Base-by-base conservation (phyloP, 2,797 vertebrate genomes). In the Galago senegalensis region DNA sequence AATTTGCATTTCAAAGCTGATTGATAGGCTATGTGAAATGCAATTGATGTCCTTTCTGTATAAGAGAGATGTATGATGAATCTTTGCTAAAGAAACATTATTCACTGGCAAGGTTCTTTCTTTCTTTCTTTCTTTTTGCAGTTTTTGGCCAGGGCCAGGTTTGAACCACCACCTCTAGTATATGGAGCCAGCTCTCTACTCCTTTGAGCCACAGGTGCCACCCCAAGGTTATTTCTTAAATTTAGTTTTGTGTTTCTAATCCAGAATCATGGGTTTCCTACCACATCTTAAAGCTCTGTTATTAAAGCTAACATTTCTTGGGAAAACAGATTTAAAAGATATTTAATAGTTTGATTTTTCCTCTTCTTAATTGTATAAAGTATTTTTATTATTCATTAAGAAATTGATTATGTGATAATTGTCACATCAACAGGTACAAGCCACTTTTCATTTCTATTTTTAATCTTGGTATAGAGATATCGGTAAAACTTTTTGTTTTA, bases 1-100 rank as follows among this genome's bases (percentile, higher is more conserved):
- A 98, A 98, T 98, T 98, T 98, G 96, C 98, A 98, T 98, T 96
- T 98, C 96, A 94, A 96, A 97, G 97, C 67, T 98, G 97, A 98
- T 98, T 97, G 97, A 97, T 98, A 94, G 93, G 86, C 82, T 37
- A 43, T 69, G 63, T 63, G 86, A 96, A 95, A 98, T 97, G 95
- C 97, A 97, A 89, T 79, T 0, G 96, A 97, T 98, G 96, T 97
- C 94, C 88, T 97, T 96, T 98, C 79, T 76, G 40, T 81, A 89
- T 83, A 94, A 84, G 86, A 97, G 91, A 98, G 87, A 95, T 98
- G 43, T 96, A 94, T 90, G 93, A 97, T 98, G 97, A 97, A 96
- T 97, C 93, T 96, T 13, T 37, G 87, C 91, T 97, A 89, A 95
- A 98, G 97, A 80, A 97, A 92, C 92, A 72, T 85, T 98, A 98